Base-by-base conservation (phyloP, 2,797 vertebrate genomes). In the Ammospiza maritima region DNA sequence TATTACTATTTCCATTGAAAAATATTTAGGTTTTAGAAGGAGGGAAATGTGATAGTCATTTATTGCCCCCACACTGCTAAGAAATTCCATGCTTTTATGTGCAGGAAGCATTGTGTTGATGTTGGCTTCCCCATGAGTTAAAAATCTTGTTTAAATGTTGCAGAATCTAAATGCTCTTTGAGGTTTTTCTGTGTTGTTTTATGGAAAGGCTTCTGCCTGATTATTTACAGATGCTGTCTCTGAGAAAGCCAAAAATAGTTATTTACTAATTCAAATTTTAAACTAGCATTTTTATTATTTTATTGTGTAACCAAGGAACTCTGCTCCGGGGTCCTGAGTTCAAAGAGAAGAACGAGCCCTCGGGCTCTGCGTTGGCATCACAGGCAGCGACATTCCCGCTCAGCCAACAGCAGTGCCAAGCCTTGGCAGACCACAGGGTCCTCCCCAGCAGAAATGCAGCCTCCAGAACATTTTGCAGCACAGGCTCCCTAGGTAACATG, bases 91-190 rank as follows among this genome's bases (percentile, higher is more conserved):
- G 98, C 98, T 98, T 98, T 98, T 97, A 98, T 98, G 98, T 98
- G 95, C 97, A 98, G 98, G 98, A 99, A 99, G 97, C 96, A 96
- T 97, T 92, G 72, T 98, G 98, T 99, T 99, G 98, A 98, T 98
- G 97, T 99, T 99, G 99, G 98, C 98, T 83, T 96, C 88, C 73
- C 48, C 69, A 88, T 72, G 96, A 97, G 98, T 98, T 98, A 98
- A 98, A 98, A 98, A 98, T 98, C 98, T 98, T 98, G 98, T 98
- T 98, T 98, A 98, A 98, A 98, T 97, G 98, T 98, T 98, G 98
- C 97, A 98, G 97, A 97, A 98, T 95, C 97, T 98, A 98, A 98
- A 98, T 96, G 97, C 97, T 98, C 98, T 98, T 98, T 98, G 98
- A 97, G 98, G 97, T 97, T 98, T 98, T 97, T 97, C 96, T 96